Evolutionary conservation across 2,888 invertebrate genomes (phyloP), one percentile per base, ranked within the genome.

Genomic region (Brachypterus glaber): DNA sequence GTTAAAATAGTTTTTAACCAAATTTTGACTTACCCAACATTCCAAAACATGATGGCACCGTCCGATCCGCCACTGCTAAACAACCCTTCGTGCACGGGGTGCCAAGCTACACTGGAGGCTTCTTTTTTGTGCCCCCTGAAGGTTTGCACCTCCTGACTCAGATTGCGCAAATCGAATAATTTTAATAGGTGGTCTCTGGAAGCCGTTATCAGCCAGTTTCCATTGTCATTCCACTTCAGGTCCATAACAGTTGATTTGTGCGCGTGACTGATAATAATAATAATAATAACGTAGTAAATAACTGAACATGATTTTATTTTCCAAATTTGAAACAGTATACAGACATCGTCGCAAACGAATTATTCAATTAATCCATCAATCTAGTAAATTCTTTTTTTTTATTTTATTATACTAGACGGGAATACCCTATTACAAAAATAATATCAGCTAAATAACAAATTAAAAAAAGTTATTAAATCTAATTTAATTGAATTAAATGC

Each of bases 241-340:
- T 97, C 95, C 95, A 97, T 97, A 9, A 98, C 98, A 17, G 98
- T 97, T 37, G 92, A 93, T 69, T 99, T 99, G 67, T 99, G 98
- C 29, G 97, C 97, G 67, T 98, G 97, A 37, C 86, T 86, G 52
- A 8, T 51, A 52, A 25, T 46, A 42, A 30, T 24, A 30, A n/a
- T n/a, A 2, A 26, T n/a, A n/a, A n/a, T n/a, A n/a, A n/a, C n/a
- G n/a, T n/a, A n/a, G n/a, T n/a, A n/a, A n/a, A n/a, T n/a, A n/a
- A n/a, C n/a, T n/a, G n/a, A n/a, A n/a, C n/a, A n/a, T n/a, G n/a
- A n/a, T n/a, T n/a, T n/a, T n/a, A n/a, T n/a, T n/a, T n/a, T n/a
- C n/a, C n/a, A n/a, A n/a, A n/a, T n/a, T n/a, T n/a, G n/a, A n/a
- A n/a, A n/a, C n/a, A n/a, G n/a, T n/a, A n/a, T n/a, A n/a, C n/a